Evolutionary conservation across 1,140 invertebrate species (phyloP).

Genomic region (Hyles euphorbiae): DNA sequence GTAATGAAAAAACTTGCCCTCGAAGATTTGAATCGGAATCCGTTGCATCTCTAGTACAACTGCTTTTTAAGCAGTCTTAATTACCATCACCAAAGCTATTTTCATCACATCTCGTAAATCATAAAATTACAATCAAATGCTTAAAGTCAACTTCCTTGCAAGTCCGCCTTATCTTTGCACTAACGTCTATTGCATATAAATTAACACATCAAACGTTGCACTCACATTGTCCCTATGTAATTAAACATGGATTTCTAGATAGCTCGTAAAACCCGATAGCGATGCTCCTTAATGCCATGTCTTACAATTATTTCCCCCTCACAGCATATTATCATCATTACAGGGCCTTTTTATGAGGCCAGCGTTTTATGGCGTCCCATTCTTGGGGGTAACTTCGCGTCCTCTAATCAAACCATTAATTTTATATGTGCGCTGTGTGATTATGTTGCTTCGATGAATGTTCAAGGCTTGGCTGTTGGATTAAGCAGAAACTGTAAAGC

Average conservation of each 20-base stretch:
- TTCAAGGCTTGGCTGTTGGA: too few species aligned
- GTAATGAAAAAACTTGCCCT: too few species aligned
- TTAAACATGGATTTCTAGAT: conserved; percentile 18
- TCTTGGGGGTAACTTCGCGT: conserved; percentile 19
- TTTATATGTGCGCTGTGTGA: background rate
- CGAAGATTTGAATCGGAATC: too few species aligned
- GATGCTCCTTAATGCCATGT: conserved; percentile 21
- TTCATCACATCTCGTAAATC: too few species aligned
- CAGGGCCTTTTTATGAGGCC: conserved; percentile 34
- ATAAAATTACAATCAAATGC: too few species aligned
- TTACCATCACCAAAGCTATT: too few species aligned
- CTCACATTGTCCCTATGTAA: conserved; percentile 26
- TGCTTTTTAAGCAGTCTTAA: too few species aligned
- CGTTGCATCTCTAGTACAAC: too few species aligned
- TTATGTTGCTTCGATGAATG: background rate
- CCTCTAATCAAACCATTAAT: background rate
- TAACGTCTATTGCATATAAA: conserved; percentile 23
- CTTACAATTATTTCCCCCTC: conserved; percentile 36
- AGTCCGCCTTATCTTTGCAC: background rate
- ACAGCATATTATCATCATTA: conserved; percentile 33
- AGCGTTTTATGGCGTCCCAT: conserved; percentile 29
- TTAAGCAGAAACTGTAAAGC: too few species aligned
- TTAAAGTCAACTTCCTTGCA: too few species aligned
- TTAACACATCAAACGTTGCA: conserved; percentile 24
- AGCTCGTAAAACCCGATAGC: conserved; percentile 27